Conservation (phyloP, 2,113 vertebrate species). For the Platichthys flesus region DNA sequence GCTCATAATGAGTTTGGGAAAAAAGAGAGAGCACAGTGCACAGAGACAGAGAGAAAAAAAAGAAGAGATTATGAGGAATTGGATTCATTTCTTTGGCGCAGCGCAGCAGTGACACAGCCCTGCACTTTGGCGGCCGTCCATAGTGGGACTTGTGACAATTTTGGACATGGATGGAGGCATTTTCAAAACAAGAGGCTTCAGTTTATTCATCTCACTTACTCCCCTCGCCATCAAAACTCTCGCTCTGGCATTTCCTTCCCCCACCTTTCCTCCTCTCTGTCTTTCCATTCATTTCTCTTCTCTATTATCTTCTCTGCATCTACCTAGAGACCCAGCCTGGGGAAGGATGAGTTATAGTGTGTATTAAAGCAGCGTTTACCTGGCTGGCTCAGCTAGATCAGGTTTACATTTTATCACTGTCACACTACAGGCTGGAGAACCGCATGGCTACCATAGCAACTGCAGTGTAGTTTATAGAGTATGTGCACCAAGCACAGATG, state of each 20-base stretch:
- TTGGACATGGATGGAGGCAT: slow-evolving; percentile 55
- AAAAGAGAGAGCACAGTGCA: slow-evolving; percentile 57
- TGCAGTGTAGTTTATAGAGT: neutral
- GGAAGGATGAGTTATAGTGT: slow-evolving; percentile 70
- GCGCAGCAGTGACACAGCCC: slow-evolving; percentile 45
- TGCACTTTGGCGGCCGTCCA: slow-evolving; percentile 54
- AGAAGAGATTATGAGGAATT: slow-evolving; percentile 59
- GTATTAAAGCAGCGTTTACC: slow-evolving; percentile 73
- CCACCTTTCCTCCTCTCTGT: slow-evolving; percentile 24
- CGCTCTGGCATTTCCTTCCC: slow-evolving; percentile 13
- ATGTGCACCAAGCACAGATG: neutral
- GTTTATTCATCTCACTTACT: slow-evolving; percentile 47
- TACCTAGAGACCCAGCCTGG: slow-evolving; percentile 43
- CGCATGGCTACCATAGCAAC: slow-evolving; percentile 50
- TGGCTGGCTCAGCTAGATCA: slow-evolving; percentile 60
- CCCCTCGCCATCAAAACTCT: slow-evolving; percentile 26
- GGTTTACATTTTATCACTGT: slow-evolving; percentile 64
- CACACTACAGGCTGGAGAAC: slow-evolving; percentile 39
- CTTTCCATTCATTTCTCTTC: slow-evolving; percentile 55
- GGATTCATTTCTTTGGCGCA: slow-evolving; percentile 56
- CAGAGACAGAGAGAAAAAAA: slow-evolving; percentile 20
- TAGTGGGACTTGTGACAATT: slow-evolving; percentile 34
- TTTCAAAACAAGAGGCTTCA: slow-evolving; percentile 58
- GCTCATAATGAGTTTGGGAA: slow-evolving; percentile 60
- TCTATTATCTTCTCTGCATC: slow-evolving; percentile 62